Evolutionary conservation across 2,113 vertebrate genomes (phyloP).

Genomic region (Xiphias gladius): DNA sequence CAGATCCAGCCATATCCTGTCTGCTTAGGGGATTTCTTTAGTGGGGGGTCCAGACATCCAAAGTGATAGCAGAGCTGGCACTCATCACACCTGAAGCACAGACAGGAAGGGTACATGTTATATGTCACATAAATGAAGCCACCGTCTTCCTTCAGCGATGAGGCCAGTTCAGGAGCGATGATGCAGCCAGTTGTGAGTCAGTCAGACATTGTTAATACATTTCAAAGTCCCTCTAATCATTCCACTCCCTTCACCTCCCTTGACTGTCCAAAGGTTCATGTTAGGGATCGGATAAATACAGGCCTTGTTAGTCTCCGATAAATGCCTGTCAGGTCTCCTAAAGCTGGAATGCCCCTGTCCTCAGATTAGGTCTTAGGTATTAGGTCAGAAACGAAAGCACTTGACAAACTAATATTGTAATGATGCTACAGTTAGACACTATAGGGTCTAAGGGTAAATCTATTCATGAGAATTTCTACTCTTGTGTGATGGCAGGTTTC

Average conservation of each 20-base stretch:
- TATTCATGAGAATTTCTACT: too few relatives aligned
- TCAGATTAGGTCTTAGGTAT: neutral
- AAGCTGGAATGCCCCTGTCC: slow-evolving; percentile 1
- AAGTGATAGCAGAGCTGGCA: slow-evolving; percentile 98
- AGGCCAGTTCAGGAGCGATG: slow-evolving; percentile 42
- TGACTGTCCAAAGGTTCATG: slow-evolving; percentile 35
- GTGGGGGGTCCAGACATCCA: slow-evolving; percentile 97
- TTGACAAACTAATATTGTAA: neutral
- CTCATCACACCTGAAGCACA: slow-evolving; percentile 92
- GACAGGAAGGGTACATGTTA: slow-evolving; percentile 62
- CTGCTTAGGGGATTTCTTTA: slow-evolving; percentile 99
- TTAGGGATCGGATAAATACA: slow-evolving; percentile 41
- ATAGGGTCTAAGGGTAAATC: too few relatives aligned
- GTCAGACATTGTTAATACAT: slow-evolving; percentile 70
- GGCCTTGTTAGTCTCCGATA: slow-evolving; percentile 59
- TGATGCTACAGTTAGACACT: too few relatives aligned
- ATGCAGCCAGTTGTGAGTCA: slow-evolving; percentile 71
- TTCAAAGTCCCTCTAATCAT: slow-evolving; percentile 59
- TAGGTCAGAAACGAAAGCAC: neutral
- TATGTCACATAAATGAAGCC: slow-evolving; percentile 46
- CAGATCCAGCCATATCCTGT: slow-evolving; percentile 99
- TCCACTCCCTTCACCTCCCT: slow-evolving; percentile 51
- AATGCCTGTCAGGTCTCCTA: neutral
- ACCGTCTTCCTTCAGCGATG: neutral
- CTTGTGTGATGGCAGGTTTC: too few relatives aligned